phyloP scores from a whole-genome alignment of 35 echinoderm and acorn worm genomes.

The Holothuria glaberrima region DNA sequence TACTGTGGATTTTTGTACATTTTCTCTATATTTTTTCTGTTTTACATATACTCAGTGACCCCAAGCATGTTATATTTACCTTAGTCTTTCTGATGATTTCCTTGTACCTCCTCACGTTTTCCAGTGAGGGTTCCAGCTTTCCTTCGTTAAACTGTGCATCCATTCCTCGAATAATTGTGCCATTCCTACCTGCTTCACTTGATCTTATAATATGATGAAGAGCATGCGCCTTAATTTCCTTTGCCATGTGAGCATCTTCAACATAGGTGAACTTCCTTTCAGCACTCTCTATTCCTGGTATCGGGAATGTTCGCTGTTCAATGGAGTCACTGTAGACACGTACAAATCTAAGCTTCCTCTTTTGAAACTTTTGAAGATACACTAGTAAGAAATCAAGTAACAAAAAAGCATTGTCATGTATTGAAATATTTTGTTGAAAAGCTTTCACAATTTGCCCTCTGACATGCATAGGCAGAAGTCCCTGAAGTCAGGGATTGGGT shows the following conservation, averaged over 20 bases:
- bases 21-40: too few relatives aligned
- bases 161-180: background rate
- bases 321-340: conserved; percentile 92
- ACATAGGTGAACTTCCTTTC: conserved; percentile 51
- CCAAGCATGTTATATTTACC: too few relatives aligned
- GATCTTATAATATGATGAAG: conserved; percentile 49
- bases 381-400: conserved; percentile 17
- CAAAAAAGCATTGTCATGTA: too few relatives aligned
- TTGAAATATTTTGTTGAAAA: too few relatives aligned
- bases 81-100: background rate
- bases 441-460: too few relatives aligned
- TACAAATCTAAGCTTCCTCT: conserved; percentile 41
- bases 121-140: background rate
- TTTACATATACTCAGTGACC: too few relatives aligned
- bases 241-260: background rate
- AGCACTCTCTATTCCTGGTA: conserved; percentile 60
- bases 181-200: background rate
- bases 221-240: background rate
- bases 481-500: too few relatives aligned
- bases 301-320: conserved; percentile 62
- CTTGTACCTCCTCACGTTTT: conserved; percentile 24
- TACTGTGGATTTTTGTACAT: too few relatives aligned
- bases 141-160: background rate
- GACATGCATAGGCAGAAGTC: too few relatives aligned
- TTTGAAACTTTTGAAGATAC: conserved; percentile 63